Conservation (phyloP, 2,888 invertebrate genomes). For the Acleris literana region DNA sequence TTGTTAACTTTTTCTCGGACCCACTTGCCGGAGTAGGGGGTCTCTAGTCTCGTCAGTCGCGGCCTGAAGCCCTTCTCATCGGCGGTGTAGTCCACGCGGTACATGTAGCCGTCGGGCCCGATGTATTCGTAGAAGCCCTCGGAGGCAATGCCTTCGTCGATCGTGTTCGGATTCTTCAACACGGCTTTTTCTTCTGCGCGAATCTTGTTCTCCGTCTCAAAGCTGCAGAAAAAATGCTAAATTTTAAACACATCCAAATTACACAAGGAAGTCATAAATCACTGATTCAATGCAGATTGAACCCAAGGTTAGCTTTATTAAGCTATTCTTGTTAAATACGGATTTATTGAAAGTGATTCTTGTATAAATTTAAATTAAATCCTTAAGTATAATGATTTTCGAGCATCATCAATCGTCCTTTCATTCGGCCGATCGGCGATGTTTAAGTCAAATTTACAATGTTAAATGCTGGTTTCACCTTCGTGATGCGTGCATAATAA, state of each 20-base stretch:
- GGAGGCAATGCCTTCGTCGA: constrained; percentile 79
- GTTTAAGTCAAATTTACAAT: constrained; percentile 22
- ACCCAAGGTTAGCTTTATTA: constrained; percentile 22
- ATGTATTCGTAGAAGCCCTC: constrained; percentile 81
- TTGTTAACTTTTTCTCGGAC: constrained; percentile 73
- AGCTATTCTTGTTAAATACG: constrained; percentile 19
- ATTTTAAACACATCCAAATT: constrained; percentile 1
- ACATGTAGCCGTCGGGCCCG: constrained; percentile 80
- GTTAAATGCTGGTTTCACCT: constrained; percentile 20
- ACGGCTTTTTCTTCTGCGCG: constrained; percentile 80
- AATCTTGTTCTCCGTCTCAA: constrained; percentile 82
- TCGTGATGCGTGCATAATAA: constrained; percentile 28
- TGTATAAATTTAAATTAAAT: constrained; percentile 21
- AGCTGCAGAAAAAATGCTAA: constrained; percentile 57
- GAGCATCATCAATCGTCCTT: constrained; percentile 22
- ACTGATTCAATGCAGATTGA: constrained; percentile 6
- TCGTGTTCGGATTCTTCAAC: constrained; percentile 75
- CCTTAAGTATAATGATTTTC: constrained; percentile 1
- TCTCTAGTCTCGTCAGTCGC: constrained; percentile 72
- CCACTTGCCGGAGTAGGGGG: constrained; percentile 79
- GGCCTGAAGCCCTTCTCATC: constrained; percentile 81
- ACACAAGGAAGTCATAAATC: constrained; percentile 18
- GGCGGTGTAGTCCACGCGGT: constrained; percentile 80
- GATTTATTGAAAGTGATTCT: constrained; percentile 19
- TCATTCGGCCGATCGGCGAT: constrained; percentile 1